phyloP scores from a whole-genome alignment of 2,888 invertebrate genomes.

The Baronia brevicornis region DNA sequence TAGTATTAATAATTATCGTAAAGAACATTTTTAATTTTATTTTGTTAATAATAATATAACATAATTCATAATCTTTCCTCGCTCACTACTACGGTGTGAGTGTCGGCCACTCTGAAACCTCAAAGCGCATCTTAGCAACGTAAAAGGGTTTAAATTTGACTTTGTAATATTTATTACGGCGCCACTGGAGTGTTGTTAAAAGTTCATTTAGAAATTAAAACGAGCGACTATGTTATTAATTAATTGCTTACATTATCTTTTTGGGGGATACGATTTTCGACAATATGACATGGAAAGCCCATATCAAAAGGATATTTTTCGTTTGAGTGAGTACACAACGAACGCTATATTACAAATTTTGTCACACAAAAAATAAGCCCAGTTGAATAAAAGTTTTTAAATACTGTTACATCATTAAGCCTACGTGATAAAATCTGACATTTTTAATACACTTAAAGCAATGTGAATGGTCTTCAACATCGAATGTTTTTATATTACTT shows the following conservation, averaged over 20 bases:
- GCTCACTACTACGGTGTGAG: conserved; percentile 10
- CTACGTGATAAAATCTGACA: no score
- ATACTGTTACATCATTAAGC: no score
- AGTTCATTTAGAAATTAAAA: conserved; percentile 14
- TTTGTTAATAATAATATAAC: not conserved
- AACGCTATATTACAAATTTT: no score
- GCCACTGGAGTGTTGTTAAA: conserved; percentile 7
- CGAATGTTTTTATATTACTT: no score
- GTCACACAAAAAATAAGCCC: no score
- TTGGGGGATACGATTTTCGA: not conserved
- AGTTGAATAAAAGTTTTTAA: no score
- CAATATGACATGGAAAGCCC: no score
- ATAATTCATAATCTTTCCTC: not conserved
- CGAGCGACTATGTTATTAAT: conserved; percentile 13
- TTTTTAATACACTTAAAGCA: no score
- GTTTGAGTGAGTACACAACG: no score
- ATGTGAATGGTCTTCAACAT: no score
- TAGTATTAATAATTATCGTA: not conserved
- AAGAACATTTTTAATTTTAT: not conserved
- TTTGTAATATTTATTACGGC: conserved; percentile 14
- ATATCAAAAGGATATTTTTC: no score
- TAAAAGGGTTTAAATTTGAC: conserved; percentile 15
- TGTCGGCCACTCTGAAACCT: not conserved
- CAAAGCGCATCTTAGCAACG: conserved; percentile 6
- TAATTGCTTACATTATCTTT: conserved; percentile 13